Evolutionary conservation across 30 jellyfish, hydroid and myxozoan species (phyloP), one percentile per base, ranked within the genome.

Genomic region (Turritopsis dohrnii): DNA sequence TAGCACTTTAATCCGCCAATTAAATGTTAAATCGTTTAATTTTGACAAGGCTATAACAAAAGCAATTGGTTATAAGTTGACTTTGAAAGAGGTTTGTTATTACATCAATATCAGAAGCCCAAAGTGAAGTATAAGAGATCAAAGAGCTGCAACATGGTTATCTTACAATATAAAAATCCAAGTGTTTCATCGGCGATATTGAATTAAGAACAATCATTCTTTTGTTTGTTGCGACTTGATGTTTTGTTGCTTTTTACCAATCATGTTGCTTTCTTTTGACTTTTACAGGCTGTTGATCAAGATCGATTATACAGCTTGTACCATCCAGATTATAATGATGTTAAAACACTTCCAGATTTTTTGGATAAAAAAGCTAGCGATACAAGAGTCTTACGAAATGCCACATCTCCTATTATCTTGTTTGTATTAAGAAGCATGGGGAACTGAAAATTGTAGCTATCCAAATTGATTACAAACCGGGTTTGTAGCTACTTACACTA

Each of bases 371-470:
- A 77, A n/a, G 71, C 72, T 21, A 30, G 72, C 26, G 72, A 77
- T 24, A 77, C 30, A 20, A 19, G 85, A 18, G 53, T 66, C 23
- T 21, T 77, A 52, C 41, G 41, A 21, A 77, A 77, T 77, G 72
- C 86, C 83, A 88, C 94, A 0, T 81, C 96, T 7, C 98, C 98
- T 8, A 88, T 93, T 66, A 88, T 90, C 3, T 21, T 93, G 16
- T 93, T 93, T 52, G 90, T 91, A 0, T 52, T 25, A 17, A 76
- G 29, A 93, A 89, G 52, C 18, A 30, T 23, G 53, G 84, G 7
- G 53, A 52, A 26, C 94, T 94, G 84, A 88, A 87, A 82, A 81
- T 84, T 30, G 96, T 79, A 29, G 99, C 99, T 9, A 94, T 94
- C 1, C 99, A 94, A 73, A 23, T 82, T 74, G 89, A 93, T 71